Percentiles rank a stretch among this genome's conserved stretches.
Evolutionary conservation across 53 echinoderm and acorn worm species (phyloP).

Genomic region (Antedon mediterranea): DNA sequence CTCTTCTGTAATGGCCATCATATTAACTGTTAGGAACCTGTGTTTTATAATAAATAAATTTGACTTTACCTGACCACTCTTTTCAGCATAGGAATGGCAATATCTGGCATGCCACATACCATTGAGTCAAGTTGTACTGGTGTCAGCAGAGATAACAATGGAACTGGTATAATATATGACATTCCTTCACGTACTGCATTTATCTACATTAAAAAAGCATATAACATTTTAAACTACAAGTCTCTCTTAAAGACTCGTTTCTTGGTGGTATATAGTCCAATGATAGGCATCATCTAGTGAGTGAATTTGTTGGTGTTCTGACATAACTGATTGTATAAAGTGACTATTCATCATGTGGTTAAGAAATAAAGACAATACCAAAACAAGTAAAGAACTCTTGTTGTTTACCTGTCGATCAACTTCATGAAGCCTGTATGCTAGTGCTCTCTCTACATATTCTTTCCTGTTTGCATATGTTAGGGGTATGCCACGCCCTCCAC

Average conservation of each 20-base stretch:
- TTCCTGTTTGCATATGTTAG: conserved; percentile 81
- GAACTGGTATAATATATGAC: conserved; percentile 91
- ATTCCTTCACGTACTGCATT: conserved; percentile 69
- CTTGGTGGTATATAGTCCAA: no score
- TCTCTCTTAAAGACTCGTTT: no score
- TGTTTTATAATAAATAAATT: no score
- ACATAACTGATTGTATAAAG: no score
- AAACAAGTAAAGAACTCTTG: not conserved
- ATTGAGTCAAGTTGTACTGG: conserved; percentile 78
- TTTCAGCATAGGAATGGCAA: conserved; percentile 75
- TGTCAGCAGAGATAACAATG: conserved; percentile 79
- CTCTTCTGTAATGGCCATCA: no score
- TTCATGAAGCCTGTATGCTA: conserved; percentile 81
- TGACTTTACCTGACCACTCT: conserved; percentile 81
- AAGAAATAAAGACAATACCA: no score
- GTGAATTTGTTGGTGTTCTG: no score
- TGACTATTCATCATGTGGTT: no score
- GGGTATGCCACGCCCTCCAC: conserved; percentile 89
- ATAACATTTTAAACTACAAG: no score
- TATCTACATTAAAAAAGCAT: no score
- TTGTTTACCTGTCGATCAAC: conserved; percentile 77
- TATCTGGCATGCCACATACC: conserved; percentile 97
- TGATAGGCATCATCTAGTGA: no score
- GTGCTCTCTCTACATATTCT: conserved; percentile 90
- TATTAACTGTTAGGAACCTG: no score